A percentile compares a stretch with the other conserved stretches of the same genome.
Conservation (phyloP, 2,797 vertebrate species). For the Hydrocynus forskahlii region DNA sequence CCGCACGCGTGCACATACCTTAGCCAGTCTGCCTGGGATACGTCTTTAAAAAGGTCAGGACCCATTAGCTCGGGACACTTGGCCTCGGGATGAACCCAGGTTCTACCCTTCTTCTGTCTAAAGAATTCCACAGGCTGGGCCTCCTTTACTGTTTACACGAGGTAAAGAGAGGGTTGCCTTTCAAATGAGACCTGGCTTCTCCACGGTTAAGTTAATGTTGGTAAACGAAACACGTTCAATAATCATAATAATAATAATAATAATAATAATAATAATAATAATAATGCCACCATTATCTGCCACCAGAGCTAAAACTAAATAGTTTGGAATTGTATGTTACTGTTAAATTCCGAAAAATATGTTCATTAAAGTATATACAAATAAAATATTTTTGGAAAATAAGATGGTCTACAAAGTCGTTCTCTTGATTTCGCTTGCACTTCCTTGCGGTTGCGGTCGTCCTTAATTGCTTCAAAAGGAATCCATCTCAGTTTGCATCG, state of each 20-base stretch:
- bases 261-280: too few relatives aligned
- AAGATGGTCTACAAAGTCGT: too few relatives aligned
- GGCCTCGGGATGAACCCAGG: conserved; percentile 80
- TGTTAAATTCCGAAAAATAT: too few relatives aligned
- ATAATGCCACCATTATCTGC: too few relatives aligned
- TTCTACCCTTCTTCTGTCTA: conserved; percentile 39
- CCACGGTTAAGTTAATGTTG: too few relatives aligned
- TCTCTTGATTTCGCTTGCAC: background rate
- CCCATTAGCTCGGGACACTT: conserved; percentile 78
- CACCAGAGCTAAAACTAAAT: too few relatives aligned
- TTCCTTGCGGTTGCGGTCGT: too few relatives aligned
- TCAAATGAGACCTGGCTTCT: background rate
- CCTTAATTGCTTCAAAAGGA: background rate
- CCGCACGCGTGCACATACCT: conserved; percentile 18
- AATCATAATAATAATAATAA: too few relatives aligned
- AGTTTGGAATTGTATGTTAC: too few relatives aligned
- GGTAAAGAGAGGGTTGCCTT: background rate
- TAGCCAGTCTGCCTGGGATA: conserved; percentile 54
- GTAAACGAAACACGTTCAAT: too few relatives aligned
- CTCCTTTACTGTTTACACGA: conserved; percentile 20
- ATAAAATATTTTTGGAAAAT: too few relatives aligned
- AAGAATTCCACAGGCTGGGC: conserved; percentile 32
- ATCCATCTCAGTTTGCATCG: conserved; percentile 74
- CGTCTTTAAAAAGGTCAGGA: conserved; percentile 79
- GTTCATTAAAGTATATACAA: too few relatives aligned